A percentile compares a stretch with the other conserved stretches of the same genome.
These are phyloP conservation scores for Parelbella ahira DNA, from an alignment of 2,888 invertebrate genomes.

Conservation along the genomic window DNA sequence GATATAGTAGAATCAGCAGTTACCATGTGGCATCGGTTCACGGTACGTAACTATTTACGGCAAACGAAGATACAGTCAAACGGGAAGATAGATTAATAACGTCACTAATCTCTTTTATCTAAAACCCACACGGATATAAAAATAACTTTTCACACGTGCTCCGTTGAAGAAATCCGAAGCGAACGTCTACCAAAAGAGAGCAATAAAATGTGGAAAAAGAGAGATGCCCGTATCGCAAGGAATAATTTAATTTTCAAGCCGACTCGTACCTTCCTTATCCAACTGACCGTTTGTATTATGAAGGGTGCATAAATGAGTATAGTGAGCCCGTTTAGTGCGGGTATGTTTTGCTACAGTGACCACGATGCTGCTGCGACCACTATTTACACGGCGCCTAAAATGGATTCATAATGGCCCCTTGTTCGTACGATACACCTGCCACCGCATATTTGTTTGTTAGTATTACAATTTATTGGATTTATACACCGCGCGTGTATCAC, in stretches of 20 bases:
- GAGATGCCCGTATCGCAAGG: slow-evolving; percentile 21
- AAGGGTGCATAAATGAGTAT: slow-evolving; percentile 76
- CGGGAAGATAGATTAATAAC: slow-evolving; percentile 26
- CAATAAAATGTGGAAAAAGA: slow-evolving; percentile 20
- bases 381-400: slow-evolving; percentile 73
- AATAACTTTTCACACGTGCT: slow-evolving; percentile 26
- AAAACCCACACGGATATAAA: slow-evolving; percentile 24
- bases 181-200: slow-evolving; percentile 21
- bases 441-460: slow-evolving; percentile 62
- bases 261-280: slow-evolving; percentile 46
- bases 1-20: too few relatives aligned
- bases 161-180: slow-evolving; percentile 23
- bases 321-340: slow-evolving; percentile 44
- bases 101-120: slow-evolving; percentile 26
- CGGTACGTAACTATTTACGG: slow-evolving; percentile 20
- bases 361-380: slow-evolving; percentile 51
- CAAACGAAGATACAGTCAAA: slow-evolving; percentile 24
- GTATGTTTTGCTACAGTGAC: slow-evolving; percentile 56
- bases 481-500: slow-evolving; percentile 11
- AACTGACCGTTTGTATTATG: slow-evolving; percentile 57
- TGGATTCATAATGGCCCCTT: slow-evolving; percentile 75
- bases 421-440: slow-evolving; percentile 74
- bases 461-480: slow-evolving; percentile 53
- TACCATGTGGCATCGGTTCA: slow-evolving; percentile 17
- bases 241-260: slow-evolving; percentile 25